Evolutionary conservation across 2,888 invertebrate species (phyloP), one percentile per base, ranked within the genome.

Genomic region (Anoncus sp.): DNA sequence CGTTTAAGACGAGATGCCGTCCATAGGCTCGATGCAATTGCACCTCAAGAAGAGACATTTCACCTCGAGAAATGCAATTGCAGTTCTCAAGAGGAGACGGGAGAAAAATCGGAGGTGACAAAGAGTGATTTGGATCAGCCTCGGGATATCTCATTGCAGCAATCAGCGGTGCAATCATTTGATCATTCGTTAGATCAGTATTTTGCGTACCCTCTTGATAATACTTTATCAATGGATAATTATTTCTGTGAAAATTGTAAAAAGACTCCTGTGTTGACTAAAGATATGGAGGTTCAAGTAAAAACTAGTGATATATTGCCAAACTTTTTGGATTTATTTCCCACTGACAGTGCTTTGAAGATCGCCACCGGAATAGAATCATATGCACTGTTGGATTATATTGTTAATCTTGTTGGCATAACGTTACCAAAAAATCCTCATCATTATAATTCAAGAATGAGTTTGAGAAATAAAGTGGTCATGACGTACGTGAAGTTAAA

Each of bases 371-470:
- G 62, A 47, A 63, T 63, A 47, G 62, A 63, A 47, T 63, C 62
- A 47, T 63, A 47, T 47, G 27, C 45, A 31, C 14, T 63, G 7
- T 63, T 55, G 16, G 31, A 35, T 14, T 31, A 7, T 31, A 55
- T 55, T 16, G 31, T 55, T 6, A 35, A 55, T 16, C n/a, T 55
- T 55, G 18, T 63, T 22, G 45, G 47, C 45, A 63, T 47, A 63
- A 47, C 47, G 45, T 63, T 63, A 47, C 47, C 47, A 63, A 63
- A 31, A 63, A 16, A 47, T 63, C 31, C 47, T 7, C 31, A 47
- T 63, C 62, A 47, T 7, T 60, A 60, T 60, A 63, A 63, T 63
- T 47, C 47, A 63, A 63, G 47, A 63, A 63, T 63, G 62, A 63
- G 47, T 63, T 47, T 63, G 9, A 47, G 31, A 47, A 47, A 63